Percentiles rank a stretch among this genome's conserved stretches.
Evolutionary conservation across 2,888 invertebrate genomes (phyloP).

Genomic region (Pseudococcus viburni): DNA sequence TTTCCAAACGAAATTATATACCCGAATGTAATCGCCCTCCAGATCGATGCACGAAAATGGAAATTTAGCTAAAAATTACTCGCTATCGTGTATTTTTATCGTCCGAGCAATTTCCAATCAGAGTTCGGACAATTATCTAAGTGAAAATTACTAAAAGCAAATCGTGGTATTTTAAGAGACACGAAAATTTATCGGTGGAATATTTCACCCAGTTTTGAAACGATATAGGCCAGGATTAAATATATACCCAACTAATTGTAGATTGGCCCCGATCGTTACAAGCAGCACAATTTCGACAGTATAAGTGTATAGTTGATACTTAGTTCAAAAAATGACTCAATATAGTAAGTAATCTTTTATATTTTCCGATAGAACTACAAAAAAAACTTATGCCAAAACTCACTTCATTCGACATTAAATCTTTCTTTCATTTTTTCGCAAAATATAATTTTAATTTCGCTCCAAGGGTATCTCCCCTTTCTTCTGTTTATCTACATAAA

Average conservation of each 20-base stretch:
- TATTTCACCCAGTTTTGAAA: too few species aligned
- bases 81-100: neutral
- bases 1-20: neutral
- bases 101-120: neutral
- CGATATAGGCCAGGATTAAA: too few species aligned
- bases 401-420: neutral
- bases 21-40: neutral
- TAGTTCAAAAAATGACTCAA: too few species aligned
- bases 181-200: neutral
- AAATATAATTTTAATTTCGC: neutral
- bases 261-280: too few species aligned
- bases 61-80: neutral
- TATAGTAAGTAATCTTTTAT: neutral
- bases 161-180: neutral
- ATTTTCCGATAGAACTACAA: neutral
- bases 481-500: conserved; percentile 14
- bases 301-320: too few species aligned
- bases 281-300: too few species aligned
- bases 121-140: neutral
- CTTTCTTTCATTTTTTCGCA: neutral
- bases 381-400: neutral
- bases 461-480: neutral
- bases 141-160: neutral
- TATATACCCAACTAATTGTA: too few species aligned
- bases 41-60: neutral